Conservation (phyloP, 2,888 invertebrate species). For the Acanthoscelides obtectus region DNA sequence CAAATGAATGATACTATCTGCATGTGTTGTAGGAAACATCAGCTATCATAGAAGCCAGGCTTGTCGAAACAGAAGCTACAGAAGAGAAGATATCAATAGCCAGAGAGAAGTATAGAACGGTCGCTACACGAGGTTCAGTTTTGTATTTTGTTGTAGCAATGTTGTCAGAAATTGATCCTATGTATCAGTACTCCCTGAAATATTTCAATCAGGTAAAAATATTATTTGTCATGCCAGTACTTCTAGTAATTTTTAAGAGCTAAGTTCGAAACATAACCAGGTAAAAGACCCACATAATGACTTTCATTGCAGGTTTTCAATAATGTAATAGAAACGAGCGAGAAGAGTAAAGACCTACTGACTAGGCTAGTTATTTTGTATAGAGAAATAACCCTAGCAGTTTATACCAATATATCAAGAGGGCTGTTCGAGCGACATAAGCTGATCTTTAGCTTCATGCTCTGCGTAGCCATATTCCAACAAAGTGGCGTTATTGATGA, state of each 20-base stretch:
- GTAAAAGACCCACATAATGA: no score
- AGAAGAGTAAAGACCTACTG: slow-evolving; percentile 61
- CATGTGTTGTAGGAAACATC: slow-evolving; percentile 90
- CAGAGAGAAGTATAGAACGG: slow-evolving; percentile 78
- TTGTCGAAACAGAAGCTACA: slow-evolving; percentile 81
- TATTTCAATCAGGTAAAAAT: slow-evolving; percentile 69
- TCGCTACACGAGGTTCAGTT: slow-evolving; percentile 84
- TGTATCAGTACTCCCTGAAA: slow-evolving; percentile 93
- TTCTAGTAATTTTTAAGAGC: no score
- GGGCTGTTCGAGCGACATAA: slow-evolving; percentile 90
- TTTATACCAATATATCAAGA: slow-evolving; percentile 83
- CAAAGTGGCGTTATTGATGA: slow-evolving; percentile 57
- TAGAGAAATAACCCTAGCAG: slow-evolving; percentile 71
- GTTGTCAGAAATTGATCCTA: slow-evolving; percentile 86
- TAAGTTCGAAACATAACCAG: no score
- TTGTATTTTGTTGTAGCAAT: slow-evolving; percentile 88
- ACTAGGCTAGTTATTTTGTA: slow-evolving; percentile 65
- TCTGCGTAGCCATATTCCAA: slow-evolving; percentile 71
- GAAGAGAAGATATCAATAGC: slow-evolving; percentile 82
- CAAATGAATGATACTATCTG: no score
- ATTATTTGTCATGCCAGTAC: no score
- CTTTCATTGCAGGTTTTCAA: slow-evolving; percentile 63
- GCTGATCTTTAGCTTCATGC: slow-evolving; percentile 79
- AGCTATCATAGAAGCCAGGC: slow-evolving; percentile 81
- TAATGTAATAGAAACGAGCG: slow-evolving; percentile 72